Evolutionary conservation across 2,797 vertebrate species (phyloP), one percentile per base, ranked within the genome.

Genomic region (Odontamblyopus rebecca): DNA sequence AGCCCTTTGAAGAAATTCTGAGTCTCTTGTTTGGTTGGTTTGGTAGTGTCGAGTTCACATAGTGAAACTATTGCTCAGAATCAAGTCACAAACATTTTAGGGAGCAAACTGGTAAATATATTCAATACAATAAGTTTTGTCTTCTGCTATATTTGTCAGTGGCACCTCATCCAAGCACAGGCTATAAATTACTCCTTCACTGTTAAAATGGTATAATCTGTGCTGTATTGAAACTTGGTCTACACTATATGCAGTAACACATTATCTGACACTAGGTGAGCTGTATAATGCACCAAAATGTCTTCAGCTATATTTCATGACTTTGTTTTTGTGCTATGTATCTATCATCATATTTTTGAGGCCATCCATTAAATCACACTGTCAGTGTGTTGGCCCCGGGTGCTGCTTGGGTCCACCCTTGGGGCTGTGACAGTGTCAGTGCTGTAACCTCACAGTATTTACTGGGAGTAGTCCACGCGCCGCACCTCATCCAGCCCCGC

Each of bases 1-100:
- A 69, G 50, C 80, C 72, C 89, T 94, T 93, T 93, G 91, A 93
- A 93, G 89, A 89, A 76, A 68, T 77, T 84, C 79, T 74, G 78
- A 89, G 86, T 85, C 71, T 83, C 85, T 88, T 85, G 80, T 89
- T 90, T 92, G 88, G 85, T 85, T 30, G 5, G 6, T 30, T 16
- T 60, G 2, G 44, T 48, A 1, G 2, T 15, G 15, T 48, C 13
- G 15, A 13, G 44, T 48, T 48, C 44, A 15, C 44, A 48, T 48
- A 48, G 15, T 16, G 13, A 48, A 15, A 15, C 44, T 15, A 48
- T 48, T 48, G 12, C 2, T 48, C 13, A 48, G 3, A 48, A 48
- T 13, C 44, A 15, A 4, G 44, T 48, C 44, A 48, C 44, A 48
- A 48, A 48, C 12, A 16, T 44, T 38, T 38, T 38, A 38, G 35